Conservation (phyloP, 2,888 invertebrate species). For the Diaperis boleti region DNA sequence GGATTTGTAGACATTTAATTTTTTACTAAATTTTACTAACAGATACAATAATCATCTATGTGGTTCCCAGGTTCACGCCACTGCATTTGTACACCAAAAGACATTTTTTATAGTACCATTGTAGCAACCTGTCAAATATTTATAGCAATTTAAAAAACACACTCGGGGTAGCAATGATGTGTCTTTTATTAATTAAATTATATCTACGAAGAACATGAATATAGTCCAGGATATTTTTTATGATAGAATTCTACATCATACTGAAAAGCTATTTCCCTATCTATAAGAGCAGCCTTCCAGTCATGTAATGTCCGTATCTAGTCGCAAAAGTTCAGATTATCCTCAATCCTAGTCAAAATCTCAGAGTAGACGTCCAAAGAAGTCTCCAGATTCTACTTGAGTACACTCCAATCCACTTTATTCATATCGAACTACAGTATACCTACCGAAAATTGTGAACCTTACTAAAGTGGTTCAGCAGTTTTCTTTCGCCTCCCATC, state of each 20-base stretch:
- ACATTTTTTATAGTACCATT: no score
- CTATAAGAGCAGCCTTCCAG: constrained; percentile 38
- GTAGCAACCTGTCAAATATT: no score
- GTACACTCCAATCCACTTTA: constrained; percentile 39
- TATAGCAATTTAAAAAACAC: no score
- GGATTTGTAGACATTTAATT: no score
- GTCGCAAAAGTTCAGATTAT: constrained; percentile 34
- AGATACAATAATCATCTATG: no score
- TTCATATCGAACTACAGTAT: constrained; percentile 29
- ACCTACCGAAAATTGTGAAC: constrained; percentile 37
- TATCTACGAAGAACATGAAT: background rate
- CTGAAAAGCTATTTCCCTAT: constrained; percentile 40
- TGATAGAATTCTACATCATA: constrained; percentile 29
- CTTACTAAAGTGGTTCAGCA: constrained; percentile 2
- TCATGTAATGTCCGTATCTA: constrained; percentile 8
- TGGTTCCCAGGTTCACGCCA: no score
- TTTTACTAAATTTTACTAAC: no score
- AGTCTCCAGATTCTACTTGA: constrained; percentile 36
- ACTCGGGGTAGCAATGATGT: no score
- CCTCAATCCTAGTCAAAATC: constrained; percentile 20
- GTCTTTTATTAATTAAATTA: no score
- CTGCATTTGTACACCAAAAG: no score
- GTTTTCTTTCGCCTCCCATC: background rate
- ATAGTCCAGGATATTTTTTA: no score
- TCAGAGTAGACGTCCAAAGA: constrained; percentile 29